These are phyloP conservation scores for Polyommatus icarus DNA, from an alignment of 2,888 invertebrate species.

Conservation along the genomic window DNA sequence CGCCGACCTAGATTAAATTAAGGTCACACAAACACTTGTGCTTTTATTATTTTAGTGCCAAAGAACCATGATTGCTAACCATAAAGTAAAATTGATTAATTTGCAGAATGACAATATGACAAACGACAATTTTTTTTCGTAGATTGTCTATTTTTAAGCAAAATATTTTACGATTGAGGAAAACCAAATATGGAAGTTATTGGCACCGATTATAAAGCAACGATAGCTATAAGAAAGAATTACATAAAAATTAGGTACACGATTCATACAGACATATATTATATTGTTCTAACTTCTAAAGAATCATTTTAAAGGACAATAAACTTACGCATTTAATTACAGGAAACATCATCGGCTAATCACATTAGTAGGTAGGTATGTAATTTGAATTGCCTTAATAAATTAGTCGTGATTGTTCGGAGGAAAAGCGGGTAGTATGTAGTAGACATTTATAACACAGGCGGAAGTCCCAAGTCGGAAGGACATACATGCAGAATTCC, in stretches of 20 bases:
- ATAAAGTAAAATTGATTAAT: neutral
- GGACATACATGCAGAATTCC: conserved; percentile 25
- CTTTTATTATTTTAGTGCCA: neutral
- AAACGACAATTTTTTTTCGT: neutral
- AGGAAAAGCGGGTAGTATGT: neutral
- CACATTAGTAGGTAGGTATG: neutral
- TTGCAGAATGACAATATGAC: neutral
- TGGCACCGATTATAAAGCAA: no score
- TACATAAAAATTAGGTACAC: no score
- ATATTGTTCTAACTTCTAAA: neutral
- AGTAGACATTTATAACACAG: neutral
- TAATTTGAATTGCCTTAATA: neutral
- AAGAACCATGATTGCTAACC: neutral
- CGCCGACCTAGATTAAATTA: conserved; percentile 24
- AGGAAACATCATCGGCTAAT: neutral
- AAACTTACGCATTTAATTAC: neutral
- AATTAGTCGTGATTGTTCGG: neutral
- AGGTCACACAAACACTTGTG: conserved; percentile 22
- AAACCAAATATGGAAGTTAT: neutral
- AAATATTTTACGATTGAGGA: neutral
- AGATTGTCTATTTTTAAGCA: neutral
- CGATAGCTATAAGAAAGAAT: no score
- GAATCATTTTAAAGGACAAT: neutral
- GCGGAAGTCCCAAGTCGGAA: conserved; percentile 25
- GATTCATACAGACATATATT: no score